Evolutionary conservation across 2,113 vertebrate genomes (phyloP).

Genomic region (Malaclemys terrapin): DNA sequence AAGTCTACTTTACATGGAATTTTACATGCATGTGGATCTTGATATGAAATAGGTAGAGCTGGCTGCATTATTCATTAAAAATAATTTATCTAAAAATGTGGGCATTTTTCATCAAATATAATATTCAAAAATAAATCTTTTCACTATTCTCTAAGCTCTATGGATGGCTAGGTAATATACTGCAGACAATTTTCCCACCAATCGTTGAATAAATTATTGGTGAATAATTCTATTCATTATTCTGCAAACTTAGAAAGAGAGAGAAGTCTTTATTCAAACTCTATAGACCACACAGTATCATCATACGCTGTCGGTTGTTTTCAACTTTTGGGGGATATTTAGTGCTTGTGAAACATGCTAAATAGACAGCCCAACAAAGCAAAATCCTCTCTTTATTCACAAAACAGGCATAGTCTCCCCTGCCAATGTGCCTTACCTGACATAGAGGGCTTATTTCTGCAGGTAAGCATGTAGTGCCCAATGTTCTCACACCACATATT

Average conservation of each 20-base stretch:
- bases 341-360: not conserved
- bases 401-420: not conserved
- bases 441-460: not conserved
- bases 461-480: not conserved
- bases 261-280: not conserved
- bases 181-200: too few relatives aligned
- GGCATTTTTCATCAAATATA: not conserved
- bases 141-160: not conserved
- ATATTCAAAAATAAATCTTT: not conserved
- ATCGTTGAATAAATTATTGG: not conserved
- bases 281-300: not conserved
- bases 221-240: not conserved
- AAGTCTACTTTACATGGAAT: not conserved
- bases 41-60: not conserved
- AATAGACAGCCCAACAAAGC: not conserved
- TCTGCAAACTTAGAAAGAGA: not conserved
- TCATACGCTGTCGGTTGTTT: fast-evolving
- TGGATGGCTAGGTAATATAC: fast-evolving
- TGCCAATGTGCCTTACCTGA: not conserved
- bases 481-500: not conserved
- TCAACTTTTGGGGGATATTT: not conserved
- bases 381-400: not conserved
- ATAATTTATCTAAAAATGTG: not conserved
- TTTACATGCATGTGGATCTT: not conserved
- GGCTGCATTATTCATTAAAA: not conserved